Conservation (phyloP, 2,888 invertebrate species). For the Sympetrum striolatum region DNA sequence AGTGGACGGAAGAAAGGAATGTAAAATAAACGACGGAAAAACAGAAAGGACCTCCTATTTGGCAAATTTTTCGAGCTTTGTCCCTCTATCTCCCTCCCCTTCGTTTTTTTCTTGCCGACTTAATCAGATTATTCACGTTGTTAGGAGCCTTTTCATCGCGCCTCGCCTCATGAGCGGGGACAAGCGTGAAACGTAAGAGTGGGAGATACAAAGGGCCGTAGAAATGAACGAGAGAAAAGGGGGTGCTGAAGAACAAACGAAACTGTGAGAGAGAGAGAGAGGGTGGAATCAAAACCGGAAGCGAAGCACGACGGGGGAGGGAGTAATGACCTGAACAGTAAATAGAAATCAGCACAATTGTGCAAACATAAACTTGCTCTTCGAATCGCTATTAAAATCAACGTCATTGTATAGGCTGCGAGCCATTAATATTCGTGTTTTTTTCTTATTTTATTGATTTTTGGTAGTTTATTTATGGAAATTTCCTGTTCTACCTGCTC, state of each 20-base stretch:
- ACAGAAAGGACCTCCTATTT: background rate
- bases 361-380: too few relatives aligned
- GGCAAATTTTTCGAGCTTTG: background rate
- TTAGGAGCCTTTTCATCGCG: background rate
- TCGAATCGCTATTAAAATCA: too few relatives aligned
- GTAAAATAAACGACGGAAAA: background rate
- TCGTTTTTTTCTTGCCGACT: background rate
- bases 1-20: background rate
- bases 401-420: too few relatives aligned
- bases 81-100: background rate
- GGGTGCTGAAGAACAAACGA: background rate
- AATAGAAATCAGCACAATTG: too few relatives aligned
- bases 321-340: background rate
- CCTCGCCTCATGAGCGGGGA: background rate
- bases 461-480: too few relatives aligned
- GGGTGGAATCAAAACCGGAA: background rate
- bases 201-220: background rate
- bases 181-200: background rate
- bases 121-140: background rate
- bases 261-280: background rate
- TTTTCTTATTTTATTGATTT: too few relatives aligned
- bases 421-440: too few relatives aligned
- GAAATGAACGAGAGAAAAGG: background rate
- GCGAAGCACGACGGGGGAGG: background rate
- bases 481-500: too few relatives aligned